Conservation (phyloP, 2,888 invertebrate species). For the Acronicta leporina region DNA sequence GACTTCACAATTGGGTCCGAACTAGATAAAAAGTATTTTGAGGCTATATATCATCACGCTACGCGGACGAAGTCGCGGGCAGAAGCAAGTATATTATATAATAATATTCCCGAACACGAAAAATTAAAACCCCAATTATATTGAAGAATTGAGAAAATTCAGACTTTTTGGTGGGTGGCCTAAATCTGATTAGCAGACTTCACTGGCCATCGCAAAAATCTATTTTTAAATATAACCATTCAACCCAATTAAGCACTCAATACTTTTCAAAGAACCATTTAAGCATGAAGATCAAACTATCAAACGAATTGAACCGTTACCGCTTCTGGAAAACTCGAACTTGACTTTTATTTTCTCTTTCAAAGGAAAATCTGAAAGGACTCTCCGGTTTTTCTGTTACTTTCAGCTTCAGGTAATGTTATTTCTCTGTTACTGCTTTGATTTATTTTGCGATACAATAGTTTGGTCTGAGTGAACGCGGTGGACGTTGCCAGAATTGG, state of each 20-base stretch:
- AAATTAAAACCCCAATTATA: no score
- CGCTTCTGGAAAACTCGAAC: conserved; percentile 24
- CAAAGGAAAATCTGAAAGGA: conserved; percentile 48
- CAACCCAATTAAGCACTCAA: conserved; percentile 18
- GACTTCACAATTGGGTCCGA: no score
- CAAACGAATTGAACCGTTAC: conserved; percentile 38
- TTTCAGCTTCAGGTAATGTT: conserved; percentile 39
- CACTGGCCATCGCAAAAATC: no score
- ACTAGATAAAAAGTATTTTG: no score
- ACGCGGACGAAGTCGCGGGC: no score
- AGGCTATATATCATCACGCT: no score
- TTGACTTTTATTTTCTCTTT: conserved; percentile 33
- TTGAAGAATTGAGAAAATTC: no score
- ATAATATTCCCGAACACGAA: no score
- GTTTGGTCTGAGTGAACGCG: conserved; percentile 42
- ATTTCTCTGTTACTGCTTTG: conserved; percentile 44
- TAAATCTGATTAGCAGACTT: no score
- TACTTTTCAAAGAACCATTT: conserved; percentile 18
- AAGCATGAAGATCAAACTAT: conserved; percentile 33
- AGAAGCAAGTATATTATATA: no score
- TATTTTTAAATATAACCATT: no score
- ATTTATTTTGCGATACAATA: conserved; percentile 58
- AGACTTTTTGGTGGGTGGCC: no score
- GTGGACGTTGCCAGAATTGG: conserved; percentile 52
- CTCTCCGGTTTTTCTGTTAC: conserved; percentile 52